Base-by-base conservation (phyloP, 2,888 invertebrate genomes). In the Trissolcus japonicus region DNA sequence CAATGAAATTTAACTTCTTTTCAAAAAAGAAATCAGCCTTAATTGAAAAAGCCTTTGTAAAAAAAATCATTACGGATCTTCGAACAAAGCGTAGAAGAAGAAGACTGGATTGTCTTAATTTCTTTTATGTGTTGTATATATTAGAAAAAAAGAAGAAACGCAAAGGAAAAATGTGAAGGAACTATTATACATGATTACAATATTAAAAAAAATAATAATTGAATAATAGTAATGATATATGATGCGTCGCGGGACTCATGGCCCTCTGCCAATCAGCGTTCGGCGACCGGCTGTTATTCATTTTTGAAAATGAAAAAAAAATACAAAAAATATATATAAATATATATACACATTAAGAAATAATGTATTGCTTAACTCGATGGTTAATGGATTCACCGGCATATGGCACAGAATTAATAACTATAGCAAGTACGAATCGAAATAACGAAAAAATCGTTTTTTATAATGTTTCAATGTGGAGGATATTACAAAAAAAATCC, bases 81-180 rank as follows among this genome's bases (percentile, higher is more conserved):
- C 67, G 56, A 66, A 55, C 74, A 67, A 66, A 75, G 46, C 68
- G 68, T 68, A 68, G 68, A 55, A 74, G 74, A 50, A 68, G 63
- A 63, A 73, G 77, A 73, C 77, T 56, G 16, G n/a, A 63, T 57
- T 50, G 77, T 68, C 72, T 73, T 68, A 43, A 74, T 83, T 84
- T 84, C 56, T 83, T 83, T 83, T 86, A 82, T 84, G 84, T 87
- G 87, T 87, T 87, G 87, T 87, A 87, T 86, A 87, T 87, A 87
- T 82, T 83, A 85, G 85, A 61, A 48, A 61, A 65, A 69, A 76
- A 66, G 62, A 35, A 35, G 35, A 2, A 35, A 9, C 9, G 81
- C 85, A 83, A 86, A 82, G 84, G 81, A 82, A 80, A 82, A 79
- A 82, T 68, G 81, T 80, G 80, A 77, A 81, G 72, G 74, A 79